Evolutionary conservation across 2,888 invertebrate genomes (phyloP).

Genomic region (Blera fallax): DNA sequence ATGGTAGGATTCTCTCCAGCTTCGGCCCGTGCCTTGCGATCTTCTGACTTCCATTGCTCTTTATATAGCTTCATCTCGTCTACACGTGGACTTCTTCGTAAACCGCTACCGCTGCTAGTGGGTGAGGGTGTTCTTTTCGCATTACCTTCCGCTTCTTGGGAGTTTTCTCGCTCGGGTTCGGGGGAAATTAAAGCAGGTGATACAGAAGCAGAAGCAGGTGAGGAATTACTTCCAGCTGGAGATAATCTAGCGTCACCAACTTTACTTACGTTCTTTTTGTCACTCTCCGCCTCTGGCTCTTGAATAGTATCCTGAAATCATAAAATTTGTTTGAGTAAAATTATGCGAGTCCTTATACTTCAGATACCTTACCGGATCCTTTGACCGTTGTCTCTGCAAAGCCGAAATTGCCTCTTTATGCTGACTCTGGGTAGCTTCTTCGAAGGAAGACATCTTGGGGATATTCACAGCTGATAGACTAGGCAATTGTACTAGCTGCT

Average conservation of each 20-base stretch:
- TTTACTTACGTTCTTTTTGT: slow-evolving; percentile 73
- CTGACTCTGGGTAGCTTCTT: slow-evolving; percentile 80
- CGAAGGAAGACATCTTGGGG: slow-evolving; percentile 80
- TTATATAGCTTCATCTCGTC: slow-evolving; percentile 79
- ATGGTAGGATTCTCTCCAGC: slow-evolving; percentile 60
- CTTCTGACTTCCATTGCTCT: slow-evolving; percentile 75
- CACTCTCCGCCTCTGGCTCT: slow-evolving; percentile 40
- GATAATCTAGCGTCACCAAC: slow-evolving; percentile 70
- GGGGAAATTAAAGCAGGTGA: slow-evolving; percentile 74
- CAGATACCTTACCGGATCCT: slow-evolving; percentile 76
- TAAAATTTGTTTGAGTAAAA: neutral
- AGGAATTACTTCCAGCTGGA: slow-evolving; percentile 70
- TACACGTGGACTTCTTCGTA: slow-evolving; percentile 79
- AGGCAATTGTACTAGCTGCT: slow-evolving; percentile 43
- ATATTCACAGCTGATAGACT: slow-evolving; percentile 74
- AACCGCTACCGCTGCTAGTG: slow-evolving; percentile 73
- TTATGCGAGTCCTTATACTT: neutral
- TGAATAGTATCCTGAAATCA: slow-evolving; percentile 64
- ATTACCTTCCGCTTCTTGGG: slow-evolving; percentile 75
- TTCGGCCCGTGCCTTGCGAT: slow-evolving; percentile 34
- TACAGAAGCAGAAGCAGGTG: slow-evolving; percentile 61
- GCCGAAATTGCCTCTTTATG: slow-evolving; percentile 77
- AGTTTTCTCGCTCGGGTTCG: slow-evolving; percentile 73
- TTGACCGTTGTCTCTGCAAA: slow-evolving; percentile 76
- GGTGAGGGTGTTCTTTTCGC: slow-evolving; percentile 50